These are phyloP conservation scores for Thysanoteuthis rhombus DNA, from an alignment of 2,888 invertebrate species.

Conservation along the genomic window DNA sequence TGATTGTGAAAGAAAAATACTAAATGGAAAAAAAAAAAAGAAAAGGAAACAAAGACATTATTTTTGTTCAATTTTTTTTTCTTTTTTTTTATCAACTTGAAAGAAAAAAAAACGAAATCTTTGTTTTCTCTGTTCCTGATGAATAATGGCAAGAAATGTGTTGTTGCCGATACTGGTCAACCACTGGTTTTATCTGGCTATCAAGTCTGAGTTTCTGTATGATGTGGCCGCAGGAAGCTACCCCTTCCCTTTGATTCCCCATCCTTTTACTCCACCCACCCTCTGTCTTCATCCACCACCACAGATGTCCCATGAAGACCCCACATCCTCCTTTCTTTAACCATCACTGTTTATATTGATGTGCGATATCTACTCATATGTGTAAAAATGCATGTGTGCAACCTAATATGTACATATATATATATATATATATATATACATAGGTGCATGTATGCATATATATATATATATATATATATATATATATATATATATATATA, in stretches of 20 bases:
- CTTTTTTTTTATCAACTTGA: too few relatives aligned
- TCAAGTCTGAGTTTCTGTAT: not conserved
- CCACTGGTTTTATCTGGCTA: not conserved
- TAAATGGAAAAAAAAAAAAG: not conserved
- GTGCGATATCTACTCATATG: not conserved
- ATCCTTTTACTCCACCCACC: not conserved
- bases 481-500: not conserved
- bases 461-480: not conserved
- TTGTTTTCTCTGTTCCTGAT: not conserved
- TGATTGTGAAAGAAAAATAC: not conserved
- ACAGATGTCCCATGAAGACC: not conserved
- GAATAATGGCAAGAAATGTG: not conserved
- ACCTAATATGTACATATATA: not conserved
- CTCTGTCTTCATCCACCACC: not conserved
- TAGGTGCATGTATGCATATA: not conserved
- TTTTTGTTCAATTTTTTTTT: not conserved
- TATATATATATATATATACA: not conserved
- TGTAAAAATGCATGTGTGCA: not conserved
- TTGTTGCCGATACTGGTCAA: not conserved
- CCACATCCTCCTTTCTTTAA: not conserved
- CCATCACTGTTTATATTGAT: not conserved
- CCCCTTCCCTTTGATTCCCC: too few relatives aligned
- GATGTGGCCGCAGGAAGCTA: not conserved
- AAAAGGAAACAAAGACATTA: not conserved
- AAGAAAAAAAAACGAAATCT: not conserved